Evolutionary conservation across 2,797 vertebrate genomes (phyloP), one percentile per base, ranked within the genome.

Genomic region (Cryptoblepharus egeriae): DNA sequence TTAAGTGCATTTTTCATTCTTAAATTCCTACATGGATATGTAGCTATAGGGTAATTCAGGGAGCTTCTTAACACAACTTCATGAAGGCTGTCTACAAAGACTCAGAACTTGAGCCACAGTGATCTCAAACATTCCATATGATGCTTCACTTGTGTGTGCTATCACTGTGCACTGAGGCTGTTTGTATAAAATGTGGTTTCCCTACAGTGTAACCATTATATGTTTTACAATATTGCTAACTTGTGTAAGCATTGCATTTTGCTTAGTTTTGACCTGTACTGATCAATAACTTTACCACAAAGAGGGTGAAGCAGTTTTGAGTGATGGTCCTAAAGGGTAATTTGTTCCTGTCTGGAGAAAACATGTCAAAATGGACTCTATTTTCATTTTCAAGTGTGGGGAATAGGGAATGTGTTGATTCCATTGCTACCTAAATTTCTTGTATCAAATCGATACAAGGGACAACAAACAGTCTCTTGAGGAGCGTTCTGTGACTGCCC

Each of bases 1-100:
- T 84, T 67, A 60, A 85, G 13, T 81, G 20, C n/a, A 69, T 73
- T 83, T 55, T 86, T 24, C 55, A 77, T 82, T 87, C 80, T 72
- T 77, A 87, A 80, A 70, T 81, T 88, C 75, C 18, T 67, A 60
- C 24, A 72, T 18, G n/a, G 4, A 80, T 18, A 63, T 20, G 49
- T 45, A 26, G 67, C 3, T 39, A 64, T 55, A 79, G 4, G 77
- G 88, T 24, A 32, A 15, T 26, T 52, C 2, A 52, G 15, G 2
- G 15, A 16, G 13, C 49, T n/a, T n/a, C n/a, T n/a, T n/a, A n/a
- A n/a, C n/a, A n/a, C n/a, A n/a, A n/a, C 49, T 52, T 2, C 45
- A 49, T 49, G 45, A 52, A 52, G 30, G 18, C 18, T 49, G 16
- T 18, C 10, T 67, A 49, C 80, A 77, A 75, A 81, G 2, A 39